These are phyloP conservation scores for Hydrophis major DNA, from an alignment of 2,797 vertebrate genomes.

Conservation along the genomic window DNA sequence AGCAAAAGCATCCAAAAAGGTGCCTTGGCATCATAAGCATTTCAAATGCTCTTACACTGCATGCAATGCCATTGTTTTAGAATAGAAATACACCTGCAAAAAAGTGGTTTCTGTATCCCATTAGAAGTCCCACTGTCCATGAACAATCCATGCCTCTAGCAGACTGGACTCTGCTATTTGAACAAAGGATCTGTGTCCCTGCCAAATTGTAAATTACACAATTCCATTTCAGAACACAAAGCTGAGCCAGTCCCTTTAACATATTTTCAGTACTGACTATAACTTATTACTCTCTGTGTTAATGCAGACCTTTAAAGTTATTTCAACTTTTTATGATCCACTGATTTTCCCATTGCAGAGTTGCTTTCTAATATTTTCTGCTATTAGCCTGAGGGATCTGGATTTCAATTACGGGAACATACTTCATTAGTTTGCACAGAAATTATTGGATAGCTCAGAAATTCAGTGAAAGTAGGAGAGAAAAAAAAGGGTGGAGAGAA, in stretches of 20 bases:
- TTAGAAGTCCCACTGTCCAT: neutral
- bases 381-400: neutral
- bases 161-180: neutral
- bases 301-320: neutral
- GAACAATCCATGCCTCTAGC: neutral
- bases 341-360: neutral
- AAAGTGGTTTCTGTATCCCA: neutral
- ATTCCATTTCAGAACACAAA: neutral
- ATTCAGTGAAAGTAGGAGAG: neutral
- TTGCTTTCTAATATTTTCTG: neutral
- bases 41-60: neutral
- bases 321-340: neutral
- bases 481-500: neutral
- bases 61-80: neutral
- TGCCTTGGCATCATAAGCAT: neutral
- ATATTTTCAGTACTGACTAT: neutral
- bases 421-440: neutral
- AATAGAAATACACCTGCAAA: neutral
- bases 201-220: neutral
- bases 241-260: neutral
- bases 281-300: neutral
- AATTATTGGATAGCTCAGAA: neutral
- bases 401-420: neutral
- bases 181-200: neutral
- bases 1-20: neutral